phyloP scores from a whole-genome alignment of 2,113 vertebrate species.

The Caracal caracal region DNA sequence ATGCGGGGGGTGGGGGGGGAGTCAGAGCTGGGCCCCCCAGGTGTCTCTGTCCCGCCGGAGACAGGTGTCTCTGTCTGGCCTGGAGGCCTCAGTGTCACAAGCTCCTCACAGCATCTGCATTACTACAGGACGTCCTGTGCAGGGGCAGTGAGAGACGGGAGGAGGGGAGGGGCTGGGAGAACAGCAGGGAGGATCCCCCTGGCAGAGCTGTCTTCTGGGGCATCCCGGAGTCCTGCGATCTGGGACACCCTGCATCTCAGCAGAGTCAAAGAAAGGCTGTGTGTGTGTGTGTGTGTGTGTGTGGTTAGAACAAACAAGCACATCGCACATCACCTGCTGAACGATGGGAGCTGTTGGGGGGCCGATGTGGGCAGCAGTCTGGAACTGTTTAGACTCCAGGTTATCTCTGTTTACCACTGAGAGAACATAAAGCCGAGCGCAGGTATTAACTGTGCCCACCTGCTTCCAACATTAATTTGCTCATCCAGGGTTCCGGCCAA shows the following conservation, averaged over 20 bases:
- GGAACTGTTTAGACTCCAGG: neutral
- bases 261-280: neutral
- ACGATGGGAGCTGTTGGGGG: neutral
- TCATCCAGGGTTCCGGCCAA: neutral
- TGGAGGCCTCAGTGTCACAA: neutral
- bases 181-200: too few species aligned
- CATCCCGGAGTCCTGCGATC: neutral
- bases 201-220: neutral
- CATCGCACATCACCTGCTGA: neutral
- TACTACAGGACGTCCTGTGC: neutral
- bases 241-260: neutral
- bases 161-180: neutral
- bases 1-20: rapidly evolving
- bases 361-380: rapidly evolving
- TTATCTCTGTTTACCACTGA: neutral
- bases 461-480: neutral
- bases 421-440: rapidly evolving
- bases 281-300: too few species aligned
- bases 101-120: neutral
- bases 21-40: neutral
- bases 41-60: neutral
- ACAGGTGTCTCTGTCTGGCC: neutral
- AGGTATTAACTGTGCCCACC: slow-evolving; percentile 25
- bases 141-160: neutral
- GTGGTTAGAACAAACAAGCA: neutral